Evolutionary conservation across 2,888 invertebrate species (phyloP).

Genomic region (Leucophora obtusa): DNA sequence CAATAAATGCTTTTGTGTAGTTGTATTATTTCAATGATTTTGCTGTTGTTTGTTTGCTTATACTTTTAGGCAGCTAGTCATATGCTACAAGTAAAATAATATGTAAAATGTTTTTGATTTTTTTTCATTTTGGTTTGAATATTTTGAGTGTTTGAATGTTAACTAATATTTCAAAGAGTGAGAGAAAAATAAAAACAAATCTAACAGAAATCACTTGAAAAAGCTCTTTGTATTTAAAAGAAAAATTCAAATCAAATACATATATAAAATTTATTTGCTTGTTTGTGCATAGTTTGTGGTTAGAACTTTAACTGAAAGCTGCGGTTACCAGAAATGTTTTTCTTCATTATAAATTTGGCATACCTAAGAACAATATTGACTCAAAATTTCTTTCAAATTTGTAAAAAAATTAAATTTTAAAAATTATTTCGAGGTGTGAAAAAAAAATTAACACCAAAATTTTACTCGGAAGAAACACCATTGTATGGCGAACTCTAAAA

Average conservation of each 20-base stretch:
- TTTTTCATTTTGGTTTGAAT: background rate
- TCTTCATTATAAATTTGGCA: too few species aligned
- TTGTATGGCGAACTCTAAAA: too few species aligned
- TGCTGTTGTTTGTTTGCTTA: background rate
- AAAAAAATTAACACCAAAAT: too few species aligned
- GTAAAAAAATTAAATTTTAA: too few species aligned
- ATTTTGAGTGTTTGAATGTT: background rate
- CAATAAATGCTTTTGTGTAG: conserved; percentile 52
- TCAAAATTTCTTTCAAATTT: too few species aligned
- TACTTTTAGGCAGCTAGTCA: background rate
- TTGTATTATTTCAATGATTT: background rate
- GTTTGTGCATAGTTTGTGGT: too few species aligned
- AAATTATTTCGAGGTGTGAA: too few species aligned
- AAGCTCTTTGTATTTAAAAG: conserved; percentile 1
- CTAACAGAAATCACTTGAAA: conserved; percentile 29
- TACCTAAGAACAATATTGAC: too few species aligned
- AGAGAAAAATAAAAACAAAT: background rate
- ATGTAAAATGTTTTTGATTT: conserved; percentile 11
- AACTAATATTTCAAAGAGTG: background rate
- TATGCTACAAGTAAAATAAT: conserved; percentile 21
- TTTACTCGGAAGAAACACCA: too few species aligned
- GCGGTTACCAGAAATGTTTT: too few species aligned
- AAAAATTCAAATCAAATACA: background rate
- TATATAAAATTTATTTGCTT: too few species aligned
- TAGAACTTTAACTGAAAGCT: too few species aligned